Evolutionary conservation across 30 jellyfish, hydroid and myxozoan species (phyloP), one percentile per base, ranked within the genome.

Genomic region (Turritopsis rubra): DNA sequence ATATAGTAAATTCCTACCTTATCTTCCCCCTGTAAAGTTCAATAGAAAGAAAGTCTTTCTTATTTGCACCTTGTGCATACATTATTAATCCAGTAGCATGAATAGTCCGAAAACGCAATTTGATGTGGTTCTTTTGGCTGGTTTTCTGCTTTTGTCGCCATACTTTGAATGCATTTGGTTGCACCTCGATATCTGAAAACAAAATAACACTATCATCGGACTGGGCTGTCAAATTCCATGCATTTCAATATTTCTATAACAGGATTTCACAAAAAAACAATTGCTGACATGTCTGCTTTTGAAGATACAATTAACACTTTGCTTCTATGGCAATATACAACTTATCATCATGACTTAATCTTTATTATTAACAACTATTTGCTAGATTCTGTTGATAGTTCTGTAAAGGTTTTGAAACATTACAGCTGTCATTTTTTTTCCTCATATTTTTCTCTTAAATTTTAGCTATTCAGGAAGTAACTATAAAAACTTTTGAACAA

Each of bases 1-100:
- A 41, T 41, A 13, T 41, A 25, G n/a, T n/a, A n/a, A n/a, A n/a
- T n/a, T n/a, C 85, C 66, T 25, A 92, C 98, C 98, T 92, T 75
- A 92, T 83, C 79, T 84, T 88, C 54, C 98, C 98, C 79, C 91
- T 92, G 89, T 85, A 82, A 80, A 92, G 75, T 54, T 92, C 98
- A 79, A 92, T 81, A 7, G 98, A 88, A 24, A 92, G 89, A 77
- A 31, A 92, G 75, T 87, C 96, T 65, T 85, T 82, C 79, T 88
- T 92, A 54, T 81, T 89, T 7, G 88, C 88, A 70, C 98, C 94
- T 86, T 82, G 88, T 5, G 94, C 96, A 72, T 80, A 89, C 84
- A 92, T 28, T 18, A 92, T 78, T 79, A 92, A 28, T 53, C 98
- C 98, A 73, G 98, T 87, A 22, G 98, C 95, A 92, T 92, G 92